phyloP scores from a whole-genome alignment of 2,888 invertebrate genomes.

The Drosophila nr. perissopoda region DNA sequence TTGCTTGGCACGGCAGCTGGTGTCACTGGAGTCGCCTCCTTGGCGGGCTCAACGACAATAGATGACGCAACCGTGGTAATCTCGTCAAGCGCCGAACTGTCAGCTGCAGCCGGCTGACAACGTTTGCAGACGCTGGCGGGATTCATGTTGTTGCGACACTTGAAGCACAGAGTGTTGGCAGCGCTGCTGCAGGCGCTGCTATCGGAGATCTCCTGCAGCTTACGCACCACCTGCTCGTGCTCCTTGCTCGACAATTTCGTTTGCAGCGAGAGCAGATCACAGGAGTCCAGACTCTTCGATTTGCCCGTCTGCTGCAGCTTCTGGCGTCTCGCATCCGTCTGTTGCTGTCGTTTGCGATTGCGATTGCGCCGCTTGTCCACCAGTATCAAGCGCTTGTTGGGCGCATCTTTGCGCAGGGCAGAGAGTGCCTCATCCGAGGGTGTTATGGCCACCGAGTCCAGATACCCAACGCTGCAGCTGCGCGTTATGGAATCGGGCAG shows the following conservation, averaged over 20 bases:
- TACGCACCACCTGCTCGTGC: conserved; percentile 76
- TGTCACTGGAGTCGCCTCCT: conserved; percentile 27
- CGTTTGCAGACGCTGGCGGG: conserved; percentile 79
- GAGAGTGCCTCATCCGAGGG: conserved; percentile 90
- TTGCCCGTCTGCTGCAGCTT: conserved; percentile 84
- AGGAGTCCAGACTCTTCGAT: conserved; percentile 93
- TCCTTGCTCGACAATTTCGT: conserved; percentile 75
- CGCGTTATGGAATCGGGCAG: conserved; percentile 90
- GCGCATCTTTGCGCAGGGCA: conserved; percentile 90
- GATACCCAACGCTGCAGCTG: conserved; percentile 94
- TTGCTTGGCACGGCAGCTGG: conserved; percentile 39
- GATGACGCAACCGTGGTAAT: conserved; percentile 44
- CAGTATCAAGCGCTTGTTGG: conserved; percentile 89
- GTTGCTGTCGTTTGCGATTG: conserved; percentile 78
- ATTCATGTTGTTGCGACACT: conserved; percentile 78
- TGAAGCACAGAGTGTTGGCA: conserved; percentile 75
- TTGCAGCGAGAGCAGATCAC: conserved; percentile 88
- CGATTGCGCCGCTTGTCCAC: conserved; percentile 88
- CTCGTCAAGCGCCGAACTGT: conserved; percentile 56
- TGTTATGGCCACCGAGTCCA: conserved; percentile 92
- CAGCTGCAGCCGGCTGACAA: conserved; percentile 65
- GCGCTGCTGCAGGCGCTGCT: conserved; percentile 79
- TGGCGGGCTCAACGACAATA: conserved; percentile 43
- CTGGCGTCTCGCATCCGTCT: conserved; percentile 81
- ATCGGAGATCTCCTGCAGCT: conserved; percentile 83